Evolutionary conservation across 2,888 invertebrate species (phyloP).

Genomic region (Watsonalla binaria): DNA sequence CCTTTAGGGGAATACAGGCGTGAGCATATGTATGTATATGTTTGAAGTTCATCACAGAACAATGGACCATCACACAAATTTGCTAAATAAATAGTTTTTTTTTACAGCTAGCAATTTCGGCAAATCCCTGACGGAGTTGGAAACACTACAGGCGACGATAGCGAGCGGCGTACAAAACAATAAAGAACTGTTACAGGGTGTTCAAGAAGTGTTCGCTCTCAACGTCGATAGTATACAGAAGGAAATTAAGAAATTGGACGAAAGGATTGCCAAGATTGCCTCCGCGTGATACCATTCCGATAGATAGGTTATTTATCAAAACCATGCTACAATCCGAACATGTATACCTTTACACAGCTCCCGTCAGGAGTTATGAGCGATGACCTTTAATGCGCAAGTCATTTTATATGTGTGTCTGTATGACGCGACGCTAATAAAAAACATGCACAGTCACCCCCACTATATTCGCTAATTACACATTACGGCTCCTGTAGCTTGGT

Average conservation of each 20-base stretch:
- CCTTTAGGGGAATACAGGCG: too few relatives aligned
- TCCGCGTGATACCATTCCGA: conserved; percentile 43
- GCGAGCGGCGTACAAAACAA: conserved; percentile 86
- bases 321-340: too few relatives aligned
- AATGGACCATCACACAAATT: not conserved
- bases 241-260: conserved; percentile 86
- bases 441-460: too few relatives aligned
- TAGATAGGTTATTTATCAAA: not conserved
- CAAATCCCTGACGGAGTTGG: conserved; percentile 89
- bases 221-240: conserved; percentile 88
- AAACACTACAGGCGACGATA: conserved; percentile 86
- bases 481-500: too few relatives aligned
- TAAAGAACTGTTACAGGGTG: conserved; percentile 85
- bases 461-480: too few relatives aligned
- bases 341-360: too few relatives aligned
- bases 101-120: conserved; percentile 89
- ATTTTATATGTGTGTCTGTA: too few relatives aligned
- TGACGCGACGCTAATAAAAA: too few relatives aligned
- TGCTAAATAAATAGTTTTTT: not conserved
- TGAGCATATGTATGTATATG: too few relatives aligned
- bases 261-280: conserved; percentile 81
- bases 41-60: too few relatives aligned
- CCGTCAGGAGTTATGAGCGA: too few relatives aligned
- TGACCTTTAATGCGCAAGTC: too few relatives aligned
- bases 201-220: conserved; percentile 88